Base-by-base conservation (phyloP, 1,140 invertebrate genomes). In the Archegozetes longisetosus region DNA sequence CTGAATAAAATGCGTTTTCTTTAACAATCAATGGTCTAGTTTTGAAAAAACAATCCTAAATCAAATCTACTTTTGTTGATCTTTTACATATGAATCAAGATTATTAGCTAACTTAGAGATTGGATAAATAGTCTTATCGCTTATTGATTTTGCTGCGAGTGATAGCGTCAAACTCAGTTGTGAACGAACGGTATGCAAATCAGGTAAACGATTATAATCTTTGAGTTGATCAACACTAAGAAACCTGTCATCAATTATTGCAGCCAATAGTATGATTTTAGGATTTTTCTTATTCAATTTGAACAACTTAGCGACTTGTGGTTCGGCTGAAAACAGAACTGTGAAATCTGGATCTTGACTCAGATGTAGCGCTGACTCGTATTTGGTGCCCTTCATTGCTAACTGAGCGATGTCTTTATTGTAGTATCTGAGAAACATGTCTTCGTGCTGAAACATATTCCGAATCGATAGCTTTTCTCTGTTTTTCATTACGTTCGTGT, bases 381-480 rank as follows among this genome's bases (percentile, higher is more conserved):
- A 63, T 28, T 28, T 53, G 13, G 61, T 64, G 14, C 40, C 53
- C 14, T 49, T 9, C 22, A 63, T 27, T 32, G 52, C 61, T 27
- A 65, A 26, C 60, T 58, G 46, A 20, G 54, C 53, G 51, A 64
- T 59, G 46, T 58, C 48, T 13, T 40, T n/a, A 60, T 47, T 65
- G 40, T 61, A 63, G 20, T 48, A 32, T 22, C 62, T 49, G 4
- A 66, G 53, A 40, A 47, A 53, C 20, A 64, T 55, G 47, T 58
- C 58, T 47, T 65, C 40, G 54, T 65, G 65, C 29, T 56, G 53
- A 52, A 65, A 61, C 17, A 29, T 64, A 32, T 65, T 65, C 24
- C 50, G 28, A 14, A 65, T 20, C 13, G 46, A 14, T 53, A 27
- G 53, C 25, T 61, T 48, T 26, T 61, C 48, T 23, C 24, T 22